Base-by-base conservation (phyloP, 1,140 invertebrate species). In the Neodiprion virginianus region DNA sequence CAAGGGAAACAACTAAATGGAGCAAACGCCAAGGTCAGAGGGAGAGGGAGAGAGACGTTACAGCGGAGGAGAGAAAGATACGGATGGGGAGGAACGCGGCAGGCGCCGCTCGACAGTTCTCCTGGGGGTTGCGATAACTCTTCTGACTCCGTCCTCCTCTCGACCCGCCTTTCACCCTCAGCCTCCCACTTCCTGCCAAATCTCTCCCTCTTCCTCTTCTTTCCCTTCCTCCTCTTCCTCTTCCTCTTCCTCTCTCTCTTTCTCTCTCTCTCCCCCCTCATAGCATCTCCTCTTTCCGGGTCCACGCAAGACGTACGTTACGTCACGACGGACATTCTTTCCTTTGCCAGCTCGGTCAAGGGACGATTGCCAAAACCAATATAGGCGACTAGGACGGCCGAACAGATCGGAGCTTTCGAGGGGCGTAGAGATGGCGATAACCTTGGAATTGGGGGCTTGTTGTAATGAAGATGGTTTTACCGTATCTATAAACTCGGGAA, bases 1-100 rank as follows among this genome's bases (percentile, higher is more conserved):
- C 53, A 14, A 61, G 53, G 53, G 53, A 61, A 14, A 61, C 53
- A 61, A 61, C 11, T 40, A 61, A 61, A 61, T 61, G 53, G 53
- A 61, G 53, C 53, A 61, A 61, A 61, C 53, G n/a, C 53, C 53
- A 61, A 61, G 53, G 53, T 61, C 53, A 61, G 53, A 61, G 8
- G 11, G 11, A 61, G 53, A 40, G 28, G 28, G 28, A 40, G 28
- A 40, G 28, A 40, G 28, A 40, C 28, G 28, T 40, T 40, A 40
- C 5, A 40, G 5, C 28, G 28, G 28, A 40, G 28, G 28, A 40
- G 28, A 40, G 28, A 40, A 40, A 40, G 28, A 40, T 40, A 40
- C 28, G 5, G 28, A 40, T 40, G 28, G 28, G 28, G 28, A 40
- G 28, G 28, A 40, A 40, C 28, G 28, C 28, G 28, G 28, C 28